Percentiles rank a stretch among this genome's conserved stretches.
These are phyloP conservation scores for Taeniopygia guttata DNA, from an alignment of 2,797 vertebrate genomes.

Conservation along the genomic window DNA sequence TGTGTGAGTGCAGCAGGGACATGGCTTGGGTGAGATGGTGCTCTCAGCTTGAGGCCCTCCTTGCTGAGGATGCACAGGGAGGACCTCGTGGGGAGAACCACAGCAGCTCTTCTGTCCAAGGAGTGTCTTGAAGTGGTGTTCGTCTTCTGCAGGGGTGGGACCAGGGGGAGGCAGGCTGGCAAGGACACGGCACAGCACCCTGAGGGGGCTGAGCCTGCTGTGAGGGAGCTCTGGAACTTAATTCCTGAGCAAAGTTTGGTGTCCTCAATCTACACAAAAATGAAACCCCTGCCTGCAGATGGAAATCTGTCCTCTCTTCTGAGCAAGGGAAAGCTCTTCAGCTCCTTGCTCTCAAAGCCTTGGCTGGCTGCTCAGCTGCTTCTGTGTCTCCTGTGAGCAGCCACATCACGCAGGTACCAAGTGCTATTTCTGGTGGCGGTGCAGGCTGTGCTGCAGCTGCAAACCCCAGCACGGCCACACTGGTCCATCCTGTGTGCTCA, in stretches of 20 bases:
- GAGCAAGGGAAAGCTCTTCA: neutral
- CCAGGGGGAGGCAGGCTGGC: neutral
- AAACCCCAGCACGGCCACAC: rapidly evolving
- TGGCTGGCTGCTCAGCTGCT: neutral
- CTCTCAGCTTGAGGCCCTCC: neutral
- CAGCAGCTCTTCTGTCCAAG: neutral
- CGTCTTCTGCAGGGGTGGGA: neutral
- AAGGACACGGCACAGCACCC: neutral
- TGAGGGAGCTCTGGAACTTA: neutral
- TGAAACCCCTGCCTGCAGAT: neutral
- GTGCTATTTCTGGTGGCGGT: neutral
- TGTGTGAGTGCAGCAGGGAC: neutral
- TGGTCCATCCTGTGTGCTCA: neutral
- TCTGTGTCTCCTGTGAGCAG: neutral
- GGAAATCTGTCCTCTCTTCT: neutral
- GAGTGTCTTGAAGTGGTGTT: neutral
- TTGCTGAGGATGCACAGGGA: neutral
- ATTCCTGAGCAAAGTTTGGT: neutral
- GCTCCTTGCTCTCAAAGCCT: neutral
- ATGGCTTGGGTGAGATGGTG: rapidly evolving
- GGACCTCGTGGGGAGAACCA: rapidly evolving
- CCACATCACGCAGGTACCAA: rapidly evolving
- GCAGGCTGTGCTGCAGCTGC: neutral
- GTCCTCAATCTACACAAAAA: neutral
- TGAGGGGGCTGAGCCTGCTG: neutral